Evolutionary conservation across 2,113 vertebrate genomes (phyloP), one percentile per base, ranked within the genome.

Genomic region (Nesogale talazaci): DNA sequence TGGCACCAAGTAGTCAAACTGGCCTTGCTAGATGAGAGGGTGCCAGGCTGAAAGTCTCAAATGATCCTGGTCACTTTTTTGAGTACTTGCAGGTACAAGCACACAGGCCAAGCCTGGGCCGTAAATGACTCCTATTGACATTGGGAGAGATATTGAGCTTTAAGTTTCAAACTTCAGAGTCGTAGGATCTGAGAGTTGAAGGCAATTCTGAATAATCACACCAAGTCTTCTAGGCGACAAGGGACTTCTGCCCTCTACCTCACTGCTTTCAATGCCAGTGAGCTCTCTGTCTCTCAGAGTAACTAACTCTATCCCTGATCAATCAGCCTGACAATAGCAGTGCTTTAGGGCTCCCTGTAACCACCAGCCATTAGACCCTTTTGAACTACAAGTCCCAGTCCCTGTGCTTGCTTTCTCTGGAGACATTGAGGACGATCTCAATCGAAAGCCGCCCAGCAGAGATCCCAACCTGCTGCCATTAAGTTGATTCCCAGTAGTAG

Each of bases 1-100:
- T 79, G 79, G 7, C 46, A 81, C 31, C 27, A 52, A 95, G 42
- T 89, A 80, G 94, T 96, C 94, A 95, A 95, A 34, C 38, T 27
- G 16, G 85, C 42, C 12, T 89, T 42, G 27, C 46, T n/a, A 20
- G 86, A 3, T 3, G 9, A 16, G 1, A 19, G 10, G 34, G 36
- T 0, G 38, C 23, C 36, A 36, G 63, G 65, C 1, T 1, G 75
- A n/a, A 42, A 83, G 36, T 20, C n/a, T 22, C 4, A 16, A 17
- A 38, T 19, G 38, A 46, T 25, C 65, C 59, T 34, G 14, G 27
- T 77, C n/a, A 29, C 31, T 69, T 3, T 19, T 36, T 8, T 34
- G 10, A 36, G 70, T 1, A 83, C 67, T 31, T 3, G 46, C 14
- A 22, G 14, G 19, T 2, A 0, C 8, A 14, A 3, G 3, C 46